A percentile compares a stretch with the other conserved stretches of the same genome.
These are phyloP conservation scores for Protaetia brevitarsis DNA, from an alignment of 1,140 invertebrate species.

Conservation along the genomic window DNA sequence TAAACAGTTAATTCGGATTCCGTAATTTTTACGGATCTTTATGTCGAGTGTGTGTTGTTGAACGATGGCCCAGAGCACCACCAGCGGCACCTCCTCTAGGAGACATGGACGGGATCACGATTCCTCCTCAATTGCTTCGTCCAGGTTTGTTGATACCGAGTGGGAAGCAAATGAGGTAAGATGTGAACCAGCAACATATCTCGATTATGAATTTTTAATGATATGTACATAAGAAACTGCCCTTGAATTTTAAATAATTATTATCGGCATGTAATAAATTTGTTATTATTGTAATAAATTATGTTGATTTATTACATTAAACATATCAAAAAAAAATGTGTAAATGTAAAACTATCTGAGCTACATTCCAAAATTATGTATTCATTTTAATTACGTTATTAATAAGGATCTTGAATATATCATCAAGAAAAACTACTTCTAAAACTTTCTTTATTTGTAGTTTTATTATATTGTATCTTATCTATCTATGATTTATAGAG, in stretches of 20 bases:
- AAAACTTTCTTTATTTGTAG: too few relatives aligned
- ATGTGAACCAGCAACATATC: background rate
- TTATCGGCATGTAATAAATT: background rate
- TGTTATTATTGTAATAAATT: background rate
- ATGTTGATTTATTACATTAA: too few relatives aligned
- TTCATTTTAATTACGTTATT: too few relatives aligned
- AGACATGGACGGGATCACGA: slow-evolving; percentile 54
- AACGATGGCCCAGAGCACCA: slow-evolving; percentile 56
- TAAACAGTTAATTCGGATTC: background rate
- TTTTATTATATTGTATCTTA: too few relatives aligned
- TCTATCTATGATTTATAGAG: background rate
- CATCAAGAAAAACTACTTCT: too few relatives aligned
- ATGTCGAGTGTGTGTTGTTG: background rate
- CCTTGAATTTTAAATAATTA: background rate
- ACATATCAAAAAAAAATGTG: too few relatives aligned
- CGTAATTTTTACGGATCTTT: background rate
- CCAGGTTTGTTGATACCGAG: slow-evolving; percentile 60
- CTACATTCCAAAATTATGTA: too few relatives aligned
- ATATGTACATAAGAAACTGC: background rate
- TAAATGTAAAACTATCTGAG: too few relatives aligned
- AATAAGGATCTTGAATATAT: too few relatives aligned
- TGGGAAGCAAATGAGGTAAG: slow-evolving; percentile 68
- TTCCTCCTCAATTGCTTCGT: slow-evolving; percentile 51
- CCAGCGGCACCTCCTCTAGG: slow-evolving; percentile 55
- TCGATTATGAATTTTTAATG: background rate